These are phyloP conservation scores for Heliconius melpomene DNA, from an alignment of 1,140 invertebrate genomes.

Conservation along the genomic window DNA sequence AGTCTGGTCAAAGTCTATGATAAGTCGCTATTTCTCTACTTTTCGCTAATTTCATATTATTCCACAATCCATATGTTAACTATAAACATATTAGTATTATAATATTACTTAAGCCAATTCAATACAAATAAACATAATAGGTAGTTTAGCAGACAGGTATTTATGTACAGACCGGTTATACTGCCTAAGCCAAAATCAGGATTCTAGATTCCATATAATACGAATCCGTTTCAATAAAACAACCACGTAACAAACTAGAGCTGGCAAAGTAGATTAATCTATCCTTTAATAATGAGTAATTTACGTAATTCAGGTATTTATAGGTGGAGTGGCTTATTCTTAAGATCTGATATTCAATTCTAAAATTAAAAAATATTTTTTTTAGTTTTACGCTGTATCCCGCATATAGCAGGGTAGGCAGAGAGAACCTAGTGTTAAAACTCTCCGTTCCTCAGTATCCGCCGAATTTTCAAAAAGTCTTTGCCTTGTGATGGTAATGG, in stretches of 20 bases:
- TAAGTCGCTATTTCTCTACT: too few species aligned
- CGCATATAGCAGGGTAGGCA: too few species aligned
- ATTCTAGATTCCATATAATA: background rate
- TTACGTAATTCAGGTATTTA: background rate
- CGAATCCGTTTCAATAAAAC: background rate
- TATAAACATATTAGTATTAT: background rate
- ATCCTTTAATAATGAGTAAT: background rate
- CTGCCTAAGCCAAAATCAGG: background rate
- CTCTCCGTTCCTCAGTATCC: too few species aligned
- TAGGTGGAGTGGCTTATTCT: background rate
- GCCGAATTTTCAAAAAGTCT: too few species aligned
- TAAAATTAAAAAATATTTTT: too few species aligned
- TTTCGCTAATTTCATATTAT: too few species aligned
- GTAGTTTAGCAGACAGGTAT: background rate
- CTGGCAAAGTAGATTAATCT: background rate
- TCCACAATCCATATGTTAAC: too few species aligned
- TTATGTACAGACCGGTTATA: background rate
- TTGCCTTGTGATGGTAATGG: too few species aligned
- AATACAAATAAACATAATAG: background rate
- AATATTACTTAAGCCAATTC: background rate
- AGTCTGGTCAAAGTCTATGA: too few species aligned
- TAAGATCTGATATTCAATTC: too few species aligned
- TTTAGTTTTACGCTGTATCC: too few species aligned
- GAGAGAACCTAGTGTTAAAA: too few species aligned
- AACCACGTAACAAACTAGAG: background rate